Percentiles rank a stretch among this genome's conserved stretches.
Evolutionary conservation across 2,113 vertebrate genomes (phyloP).

Genomic region (Eretmodus cyanostictus): DNA sequence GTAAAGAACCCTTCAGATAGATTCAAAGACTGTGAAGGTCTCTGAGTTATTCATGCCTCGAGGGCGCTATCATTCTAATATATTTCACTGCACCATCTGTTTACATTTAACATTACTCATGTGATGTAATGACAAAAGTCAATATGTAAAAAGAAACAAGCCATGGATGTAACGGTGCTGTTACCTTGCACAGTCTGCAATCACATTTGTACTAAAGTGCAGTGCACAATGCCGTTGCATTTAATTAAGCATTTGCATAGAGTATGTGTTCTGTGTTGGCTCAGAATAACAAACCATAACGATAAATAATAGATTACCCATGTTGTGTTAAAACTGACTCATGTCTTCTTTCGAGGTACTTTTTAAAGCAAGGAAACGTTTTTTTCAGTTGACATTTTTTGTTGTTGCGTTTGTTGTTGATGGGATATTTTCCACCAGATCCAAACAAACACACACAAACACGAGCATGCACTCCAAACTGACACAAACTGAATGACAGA

Average conservation of each 20-base stretch:
- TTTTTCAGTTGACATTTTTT: slow-evolving; percentile 18
- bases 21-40: slow-evolving; percentile 30
- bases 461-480: background rate
- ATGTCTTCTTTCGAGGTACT: slow-evolving; percentile 1
- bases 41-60: slow-evolving; percentile 33
- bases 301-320: background rate
- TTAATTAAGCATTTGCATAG: background rate
- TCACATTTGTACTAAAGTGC: background rate
- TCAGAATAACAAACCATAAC: background rate
- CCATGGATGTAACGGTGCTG: background rate
- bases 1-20: background rate
- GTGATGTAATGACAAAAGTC: slow-evolving; percentile 41
- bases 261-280: background rate
- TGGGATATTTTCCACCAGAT: background rate
- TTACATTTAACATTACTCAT: slow-evolving; percentile 50
- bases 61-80: slow-evolving; percentile 17
- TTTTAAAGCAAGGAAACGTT: background rate
- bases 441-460: background rate
- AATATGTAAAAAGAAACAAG: slow-evolving; percentile 8
- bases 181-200: background rate
- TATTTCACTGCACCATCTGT: slow-evolving; percentile 39
- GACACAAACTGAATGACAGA: slow-evolving; percentile 11
- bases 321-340: background rate
- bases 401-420: background rate
- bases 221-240: background rate